Percentiles rank a stretch among this genome's conserved stretches.
Conservation (phyloP, 2,888 invertebrate genomes). For the Aromia moschata region DNA sequence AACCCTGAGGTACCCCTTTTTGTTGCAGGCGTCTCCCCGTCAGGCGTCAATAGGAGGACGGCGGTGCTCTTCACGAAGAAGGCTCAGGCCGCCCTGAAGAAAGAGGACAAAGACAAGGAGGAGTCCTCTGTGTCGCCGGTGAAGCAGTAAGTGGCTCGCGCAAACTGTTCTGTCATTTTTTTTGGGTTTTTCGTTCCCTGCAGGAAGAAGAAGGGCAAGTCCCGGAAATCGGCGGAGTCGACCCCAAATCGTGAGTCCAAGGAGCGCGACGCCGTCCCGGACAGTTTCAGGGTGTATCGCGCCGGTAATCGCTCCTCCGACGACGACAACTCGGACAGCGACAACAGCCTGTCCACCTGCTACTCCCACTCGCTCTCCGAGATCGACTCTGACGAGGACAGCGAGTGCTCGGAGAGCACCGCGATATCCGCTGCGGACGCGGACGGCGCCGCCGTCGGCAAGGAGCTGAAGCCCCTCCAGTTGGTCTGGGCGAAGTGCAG, state of each 20-base stretch:
- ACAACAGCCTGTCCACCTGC: conserved; percentile 63
- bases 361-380: conserved; percentile 62
- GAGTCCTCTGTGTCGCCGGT: conserved; percentile 57
- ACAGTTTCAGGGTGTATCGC: conserved; percentile 67
- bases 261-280: conserved; percentile 57
- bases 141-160: conserved; percentile 43
- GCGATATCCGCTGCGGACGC: conserved; percentile 57
- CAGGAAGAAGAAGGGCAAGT: conserved; percentile 49
- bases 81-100: conserved; percentile 67
- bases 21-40: conserved; percentile 61
- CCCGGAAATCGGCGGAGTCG: conserved; percentile 17
- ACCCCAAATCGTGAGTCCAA: conserved; percentile 25
- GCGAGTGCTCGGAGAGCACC: conserved; percentile 58
- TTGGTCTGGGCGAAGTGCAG: conserved; percentile 97
- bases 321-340: conserved; percentile 60
- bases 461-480: conserved; percentile 81
- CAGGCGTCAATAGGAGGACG: conserved; percentile 75
- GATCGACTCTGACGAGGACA: conserved; percentile 60
- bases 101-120: conserved; percentile 61
- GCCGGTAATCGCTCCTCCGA: conserved; percentile 60
- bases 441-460: conserved; percentile 31
- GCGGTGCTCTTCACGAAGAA: conserved; percentile 83
- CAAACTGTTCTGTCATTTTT: too few species aligned
- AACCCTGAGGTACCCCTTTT: too few species aligned
- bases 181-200: too few species aligned